Conservation (phyloP, 2,797 vertebrate genomes). For the Pseudomugil gertrudae region DNA sequence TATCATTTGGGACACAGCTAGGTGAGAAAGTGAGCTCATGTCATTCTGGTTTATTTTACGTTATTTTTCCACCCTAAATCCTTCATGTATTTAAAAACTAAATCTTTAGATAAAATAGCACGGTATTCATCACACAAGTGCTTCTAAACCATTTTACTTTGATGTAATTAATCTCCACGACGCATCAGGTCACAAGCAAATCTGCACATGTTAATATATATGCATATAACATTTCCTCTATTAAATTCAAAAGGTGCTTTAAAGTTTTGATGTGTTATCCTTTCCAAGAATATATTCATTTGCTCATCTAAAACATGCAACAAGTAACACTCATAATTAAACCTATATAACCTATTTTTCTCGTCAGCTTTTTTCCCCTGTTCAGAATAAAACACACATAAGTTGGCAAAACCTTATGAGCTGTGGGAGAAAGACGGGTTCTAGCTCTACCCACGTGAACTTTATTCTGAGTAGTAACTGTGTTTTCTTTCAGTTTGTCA, state of each 20-base stretch:
- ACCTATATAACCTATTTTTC: no score
- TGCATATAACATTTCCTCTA: neutral
- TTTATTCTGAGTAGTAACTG: constrained; percentile 28
- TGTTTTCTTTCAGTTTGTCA: constrained; percentile 39
- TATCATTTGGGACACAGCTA: neutral
- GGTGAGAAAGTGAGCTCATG: neutral
- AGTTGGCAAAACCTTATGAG: constrained; percentile 30
- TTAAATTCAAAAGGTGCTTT: constrained; percentile 17
- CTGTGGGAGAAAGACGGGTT: constrained; percentile 4
- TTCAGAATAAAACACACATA: constrained; percentile 49
- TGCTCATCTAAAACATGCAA: constrained; percentile 9
- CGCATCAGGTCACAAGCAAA: no score
- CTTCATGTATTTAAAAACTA: neutral
- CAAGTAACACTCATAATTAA: constrained; percentile 18
- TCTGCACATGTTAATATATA: neutral
- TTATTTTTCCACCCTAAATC: neutral
- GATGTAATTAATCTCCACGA: neutral
- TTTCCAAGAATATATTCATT: constrained; percentile 18
- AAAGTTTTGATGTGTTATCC: constrained; percentile 11
- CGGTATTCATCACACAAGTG: neutral
- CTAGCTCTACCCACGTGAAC: constrained; percentile 23
- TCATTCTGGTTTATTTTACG: neutral
- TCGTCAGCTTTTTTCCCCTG: constrained; percentile 51
- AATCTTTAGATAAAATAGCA: neutral
- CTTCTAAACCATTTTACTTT: neutral